phyloP scores from a whole-genome alignment of 2,888 invertebrate genomes.

The Caenorhabditis drosophilae region DNA sequence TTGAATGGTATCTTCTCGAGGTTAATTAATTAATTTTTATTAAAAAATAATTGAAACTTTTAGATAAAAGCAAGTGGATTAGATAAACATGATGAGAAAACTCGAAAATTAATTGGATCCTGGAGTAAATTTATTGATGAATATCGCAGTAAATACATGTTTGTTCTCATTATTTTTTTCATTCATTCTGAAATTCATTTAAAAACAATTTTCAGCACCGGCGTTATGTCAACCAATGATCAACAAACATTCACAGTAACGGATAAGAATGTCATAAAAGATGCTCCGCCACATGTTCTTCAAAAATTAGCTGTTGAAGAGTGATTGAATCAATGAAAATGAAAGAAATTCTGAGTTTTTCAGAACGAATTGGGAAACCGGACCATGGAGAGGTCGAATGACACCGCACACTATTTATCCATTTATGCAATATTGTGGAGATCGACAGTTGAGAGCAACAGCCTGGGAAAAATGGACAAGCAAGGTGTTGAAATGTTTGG shows the following conservation, averaged over 20 bases:
- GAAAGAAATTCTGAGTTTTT: constrained; percentile 5
- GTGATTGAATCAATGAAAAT: constrained; percentile 17
- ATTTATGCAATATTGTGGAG: constrained; percentile 64
- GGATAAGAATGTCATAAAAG: constrained; percentile 47
- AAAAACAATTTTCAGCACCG: constrained; percentile 40
- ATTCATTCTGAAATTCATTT: not conserved
- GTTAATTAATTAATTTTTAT: constrained; percentile 8
- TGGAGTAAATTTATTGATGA: constrained; percentile 63
- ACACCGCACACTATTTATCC: constrained; percentile 59
- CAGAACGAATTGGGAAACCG: constrained; percentile 54
- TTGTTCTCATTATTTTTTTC: constrained; percentile 8
- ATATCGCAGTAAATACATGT: constrained; percentile 63
- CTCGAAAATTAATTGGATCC: constrained; percentile 58
- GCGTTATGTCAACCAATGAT: constrained; percentile 64
- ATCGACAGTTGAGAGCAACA: constrained; percentile 52
- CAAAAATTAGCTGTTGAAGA: constrained; percentile 55
- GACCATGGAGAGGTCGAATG: constrained; percentile 64
- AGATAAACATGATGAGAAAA: constrained; percentile 60
- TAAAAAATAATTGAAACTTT: constrained; percentile 11
- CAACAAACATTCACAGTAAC: constrained; percentile 54
- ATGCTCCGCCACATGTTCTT: constrained; percentile 64
- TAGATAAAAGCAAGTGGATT: constrained; percentile 58
- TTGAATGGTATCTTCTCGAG: constrained; percentile 59
- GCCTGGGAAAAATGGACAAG: constrained; percentile 66
- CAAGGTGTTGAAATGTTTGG: too few species aligned